Evolutionary conservation across 1,140 invertebrate genomes (phyloP), one percentile per base, ranked within the genome.

Genomic region (Acromyrmex echinatior): DNA sequence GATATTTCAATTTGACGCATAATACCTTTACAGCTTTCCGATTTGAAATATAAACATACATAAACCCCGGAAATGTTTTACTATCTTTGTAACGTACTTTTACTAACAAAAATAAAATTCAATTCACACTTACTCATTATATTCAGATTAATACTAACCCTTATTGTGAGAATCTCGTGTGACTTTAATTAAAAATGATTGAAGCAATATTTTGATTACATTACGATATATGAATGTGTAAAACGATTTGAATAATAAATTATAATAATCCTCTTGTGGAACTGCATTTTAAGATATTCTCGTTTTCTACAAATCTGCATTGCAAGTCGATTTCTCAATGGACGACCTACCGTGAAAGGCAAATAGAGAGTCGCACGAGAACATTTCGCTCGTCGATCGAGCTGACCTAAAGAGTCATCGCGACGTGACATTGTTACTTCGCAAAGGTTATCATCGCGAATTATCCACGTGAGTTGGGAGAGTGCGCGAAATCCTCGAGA

Each of bases 371-470:
- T 12, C 45, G 66, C 51, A 39, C 58, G 53, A n/a, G 45, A 68
- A 35, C 28, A 74, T 86, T 82, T 62, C 51, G 66, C 51, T 12
- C 74, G 51, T 51, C 70, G 25, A 68, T 68, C 78, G 51, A 31
- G 16, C 21, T 51, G 51, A 78, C 25, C 70, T 35, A 35, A 85
- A 65, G 88, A 70, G 53, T 71, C 89, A 60, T 80, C 90, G 35
- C 35, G 28, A 60, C 87, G 71, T 86, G 87, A 91, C 85, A 77
- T 85, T 78, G 86, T 90, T 82, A 71, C 80, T 80, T 35, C 31
- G 73, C 51, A 86, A 82, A 88, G 88, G 68, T 90, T 90, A 91
- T 90, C 86, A 71, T 56, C 58, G 31, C 31, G 80, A 74, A 87
- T 88, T 78, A 82, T 87, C 88, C 71, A 62, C 78, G 84, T 84